Base-by-base conservation (phyloP, 2,888 invertebrate genomes). In the Agrypnus murinus region DNA sequence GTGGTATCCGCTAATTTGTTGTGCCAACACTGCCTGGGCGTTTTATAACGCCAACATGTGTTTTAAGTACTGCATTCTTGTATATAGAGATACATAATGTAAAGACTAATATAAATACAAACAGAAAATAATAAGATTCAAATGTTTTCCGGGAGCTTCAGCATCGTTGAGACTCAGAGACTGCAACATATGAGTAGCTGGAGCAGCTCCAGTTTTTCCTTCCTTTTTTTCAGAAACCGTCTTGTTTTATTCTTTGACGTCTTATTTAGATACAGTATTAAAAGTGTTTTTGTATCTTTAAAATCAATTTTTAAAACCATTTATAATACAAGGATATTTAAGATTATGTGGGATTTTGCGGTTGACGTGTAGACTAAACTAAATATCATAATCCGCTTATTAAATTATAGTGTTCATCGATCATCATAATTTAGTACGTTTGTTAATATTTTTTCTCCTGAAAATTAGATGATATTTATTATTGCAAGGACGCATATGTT, bases 1-100 rank as follows among this genome's bases (percentile, higher is more conserved):
- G 31, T 65, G 64, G 36, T 53, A 57, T 50, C 59, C 64, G 58
- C 58, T 64, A 69, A 69, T 64, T 69, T 57, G 63, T 64, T 64
- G 57, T 59, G 60, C 69, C 65, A 69, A 69, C 69, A 50, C 48
- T 38, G 69, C 19, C 46, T 63, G 53, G 53, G 60, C 50, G 59
- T 66, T 43, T 25, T 19, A 50, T 17, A 32, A 59, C 60, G 53
- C 50, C 55, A 66, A 70, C 70, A 70, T 70, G 65, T 70, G 70
- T 62, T n/a, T n/a, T 70, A 9, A 15, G 17, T 65, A 43, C 65
- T 62, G 57, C 63, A 64, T 69, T 63, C 63, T 57, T 63, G n/a
- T 14, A 25, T 38, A 32, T 58, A 53, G 2, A 25, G 2, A 25
- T 25, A 25, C 25, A 25, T 25, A 5, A 3, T 25, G n/a, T n/a